Evolutionary conservation across 2,797 vertebrate species (phyloP), one percentile per base, ranked within the genome.

Genomic region (Anolis apletophallus): DNA sequence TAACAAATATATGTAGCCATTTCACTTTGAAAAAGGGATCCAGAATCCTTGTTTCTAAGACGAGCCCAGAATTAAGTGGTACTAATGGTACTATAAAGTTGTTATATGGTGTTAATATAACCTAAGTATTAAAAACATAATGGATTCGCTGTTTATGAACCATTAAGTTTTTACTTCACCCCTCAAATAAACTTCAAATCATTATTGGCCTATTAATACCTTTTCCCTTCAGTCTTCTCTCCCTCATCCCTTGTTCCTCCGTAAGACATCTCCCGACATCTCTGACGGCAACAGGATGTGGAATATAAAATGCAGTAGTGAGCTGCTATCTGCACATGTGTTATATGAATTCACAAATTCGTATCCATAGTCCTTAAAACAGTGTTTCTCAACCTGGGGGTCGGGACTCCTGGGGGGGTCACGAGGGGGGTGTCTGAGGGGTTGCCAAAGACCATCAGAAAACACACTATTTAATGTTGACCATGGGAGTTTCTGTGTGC

Each of bases 61-160:
- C 83, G 88, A 92, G 87, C 88, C 92, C 91, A 93, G 88, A 89
- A 94, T 93, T 94, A 94, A 95, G 87, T 83, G 90, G 92, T 94
- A 93, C 93, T 95, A 93, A 95, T 93, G 93, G 93, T 88, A 92
- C 89, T 85, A 94, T 97, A 96, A 96, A 97, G 94, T 95, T 97
- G 93, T 95, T 96, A 96, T 96, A 96, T 93, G 93, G 94, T 90
- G 76, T 94, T 95, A 95, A 95, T 95, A 95, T 96, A 96, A 96
- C 84, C 87, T 68, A 83, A 94, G 92, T 94, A 96, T 95, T 96
- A 97, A 96, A 96, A 96, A 93, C 91, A 95, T 95, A 97, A 97
- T 96, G 94, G 95, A 96, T 95, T 95, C 93, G 91, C 94, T 96
- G 94, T 96, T 96, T 95, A 96, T 94, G 96, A 96, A 92, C 94